Base-by-base conservation (phyloP, 2,797 vertebrate genomes). In the Sparidentex hasta region DNA sequence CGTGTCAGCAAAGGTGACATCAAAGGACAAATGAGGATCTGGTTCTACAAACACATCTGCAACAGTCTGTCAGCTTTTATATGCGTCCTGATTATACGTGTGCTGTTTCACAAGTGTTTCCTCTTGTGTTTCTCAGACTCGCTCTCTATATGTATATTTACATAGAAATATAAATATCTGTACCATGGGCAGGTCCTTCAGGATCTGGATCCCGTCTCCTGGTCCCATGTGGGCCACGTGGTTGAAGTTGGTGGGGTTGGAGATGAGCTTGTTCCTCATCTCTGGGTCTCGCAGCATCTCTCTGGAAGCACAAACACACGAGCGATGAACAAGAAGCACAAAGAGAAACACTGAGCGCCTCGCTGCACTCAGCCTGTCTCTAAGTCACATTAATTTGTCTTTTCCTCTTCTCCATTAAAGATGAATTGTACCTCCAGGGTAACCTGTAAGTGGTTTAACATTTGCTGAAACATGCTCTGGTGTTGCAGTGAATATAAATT, bases 161-260 rank as follows among this genome's bases (percentile, higher is more conserved):
- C 6, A 11, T 25, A 25, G 3, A 13, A 4, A 23, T 25, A 0
- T 17, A 11, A 33, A 44, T 25, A 29, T 9, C 0, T 5, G 12
- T 96, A 99, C 98, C 97, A 97, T 97, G 71, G 98, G 98, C 82
- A 99, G 94, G 91, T 99, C 98, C 95, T 98, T 98, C 44, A 99
- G 97, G 85, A 99, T 99, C 95, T 99, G 97, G 92, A 99, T 99
- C 72, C 98, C 98, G 71, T 99, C 98, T 89, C 98, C 98, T 79
- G 98, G 98, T 87, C 98, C 98, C 98, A 99, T 99, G 93, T 99
- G 98, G 91, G 97, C 98, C 94, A 99, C 97, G 59, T 99, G 98
- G 95, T 99, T 99, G 95, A 99, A 99, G 96, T 99, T 99, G 90
- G 97, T 99, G 88, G 98, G 98, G 91, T 99, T 98, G 93, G 98